These are phyloP conservation scores for Caenorhabditis afra DNA, from an alignment of 2,888 invertebrate species.

Conservation along the genomic window DNA sequence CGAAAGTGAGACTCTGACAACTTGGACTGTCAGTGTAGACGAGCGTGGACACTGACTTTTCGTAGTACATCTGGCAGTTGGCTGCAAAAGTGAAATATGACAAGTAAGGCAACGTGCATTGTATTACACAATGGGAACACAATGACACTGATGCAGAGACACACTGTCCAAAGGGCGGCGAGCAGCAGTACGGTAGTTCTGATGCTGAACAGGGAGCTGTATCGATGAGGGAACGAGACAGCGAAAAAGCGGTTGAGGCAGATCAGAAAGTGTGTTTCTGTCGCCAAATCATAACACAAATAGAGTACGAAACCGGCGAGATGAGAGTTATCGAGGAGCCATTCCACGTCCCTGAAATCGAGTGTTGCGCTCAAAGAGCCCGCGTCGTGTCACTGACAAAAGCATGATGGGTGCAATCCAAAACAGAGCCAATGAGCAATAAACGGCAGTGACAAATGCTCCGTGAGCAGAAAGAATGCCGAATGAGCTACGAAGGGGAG, in stretches of 20 bases:
- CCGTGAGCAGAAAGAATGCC: slow-evolving; percentile 35
- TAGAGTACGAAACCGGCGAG: slow-evolving; percentile 25
- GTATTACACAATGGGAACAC: slow-evolving; percentile 33
- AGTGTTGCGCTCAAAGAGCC: too few relatives aligned
- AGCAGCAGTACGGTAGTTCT: not conserved
- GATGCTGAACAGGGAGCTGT: slow-evolving; percentile 2
- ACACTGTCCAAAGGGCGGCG: not conserved
- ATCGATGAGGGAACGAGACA: slow-evolving; percentile 24
- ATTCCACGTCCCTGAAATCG: slow-evolving; percentile 12
- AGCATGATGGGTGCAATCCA: slow-evolving; percentile 36
- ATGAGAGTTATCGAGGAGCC: slow-evolving; percentile 3
- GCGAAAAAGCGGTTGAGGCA: slow-evolving; percentile 39
- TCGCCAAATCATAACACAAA: slow-evolving; percentile 32
- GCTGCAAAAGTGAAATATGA: slow-evolving; percentile 17
- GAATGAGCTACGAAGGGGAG: slow-evolving; percentile 30
- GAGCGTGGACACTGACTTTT: slow-evolving; percentile 11
- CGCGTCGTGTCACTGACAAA: not conserved
- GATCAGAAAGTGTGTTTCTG: slow-evolving; percentile 35
- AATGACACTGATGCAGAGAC: slow-evolving; percentile 8
- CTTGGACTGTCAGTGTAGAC: slow-evolving; percentile 16
- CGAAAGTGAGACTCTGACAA: slow-evolving; percentile 34
- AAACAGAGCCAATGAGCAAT: slow-evolving; percentile 26
- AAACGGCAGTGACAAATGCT: slow-evolving; percentile 23
- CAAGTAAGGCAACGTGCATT: too few relatives aligned
- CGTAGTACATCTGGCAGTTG: slow-evolving; percentile 33